Conservation (phyloP, 2,113 vertebrate genomes). For the Pavo muticus region DNA sequence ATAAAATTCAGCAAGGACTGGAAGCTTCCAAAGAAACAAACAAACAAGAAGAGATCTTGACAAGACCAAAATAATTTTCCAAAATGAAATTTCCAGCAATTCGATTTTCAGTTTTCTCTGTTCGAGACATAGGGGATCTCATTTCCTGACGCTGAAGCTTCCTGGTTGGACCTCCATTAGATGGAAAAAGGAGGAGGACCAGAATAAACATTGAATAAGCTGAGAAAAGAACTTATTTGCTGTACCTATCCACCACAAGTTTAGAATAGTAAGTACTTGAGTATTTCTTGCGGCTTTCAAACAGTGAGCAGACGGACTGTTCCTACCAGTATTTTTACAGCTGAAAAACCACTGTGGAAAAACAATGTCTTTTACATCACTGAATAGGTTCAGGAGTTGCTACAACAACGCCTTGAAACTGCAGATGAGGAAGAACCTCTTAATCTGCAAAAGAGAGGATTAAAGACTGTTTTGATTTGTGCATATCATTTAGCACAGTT, state of each 20-base stretch:
- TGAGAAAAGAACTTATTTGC: background rate
- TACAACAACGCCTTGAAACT: background rate
- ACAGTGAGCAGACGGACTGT: background rate
- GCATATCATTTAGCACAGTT: background rate
- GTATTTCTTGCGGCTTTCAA: background rate
- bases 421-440: background rate
- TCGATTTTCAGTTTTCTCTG: background rate
- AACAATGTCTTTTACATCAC: background rate
- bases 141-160: background rate
- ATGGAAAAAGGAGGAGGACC: background rate
- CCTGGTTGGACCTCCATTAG: background rate
- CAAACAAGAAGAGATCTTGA: background rate
- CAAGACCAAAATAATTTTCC: background rate
- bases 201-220: background rate
- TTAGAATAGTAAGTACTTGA: background rate
- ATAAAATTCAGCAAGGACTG: background rate
- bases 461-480: background rate
- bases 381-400: background rate
- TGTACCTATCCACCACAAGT: fast-evolving
- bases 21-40: background rate
- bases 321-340: background rate
- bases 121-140: background rate
- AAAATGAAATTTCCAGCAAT: background rate
- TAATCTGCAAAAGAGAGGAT: background rate
- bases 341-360: background rate